Evolutionary conservation across 2,888 invertebrate genomes (phyloP).

Genomic region (Drosophila testacea): DNA sequence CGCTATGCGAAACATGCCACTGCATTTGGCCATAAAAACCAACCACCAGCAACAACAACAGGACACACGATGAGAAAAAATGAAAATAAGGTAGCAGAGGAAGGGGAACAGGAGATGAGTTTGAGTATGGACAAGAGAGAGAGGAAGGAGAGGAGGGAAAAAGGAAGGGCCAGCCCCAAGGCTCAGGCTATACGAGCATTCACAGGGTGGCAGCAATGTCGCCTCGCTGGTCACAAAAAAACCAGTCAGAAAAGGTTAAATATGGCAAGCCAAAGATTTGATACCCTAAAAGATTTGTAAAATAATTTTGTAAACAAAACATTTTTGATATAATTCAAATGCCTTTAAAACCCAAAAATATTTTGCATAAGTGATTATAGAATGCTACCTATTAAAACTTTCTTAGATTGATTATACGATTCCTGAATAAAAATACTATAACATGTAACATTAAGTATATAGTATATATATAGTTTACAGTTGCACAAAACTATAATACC

Average conservation of each 20-base stretch:
- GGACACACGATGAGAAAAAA: conserved; percentile 1
- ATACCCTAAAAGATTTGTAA: too few species aligned
- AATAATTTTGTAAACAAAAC: conserved; percentile 4
- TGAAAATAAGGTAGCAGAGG: background rate
- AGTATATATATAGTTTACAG: too few species aligned
- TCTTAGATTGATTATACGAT: too few species aligned
- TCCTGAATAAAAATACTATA: too few species aligned
- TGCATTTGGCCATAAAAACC: conserved; percentile 70
- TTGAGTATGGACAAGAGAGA: background rate
- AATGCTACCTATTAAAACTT: too few species aligned
- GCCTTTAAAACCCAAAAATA: too few species aligned
- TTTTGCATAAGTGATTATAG: too few species aligned
- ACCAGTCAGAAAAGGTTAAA: too few species aligned
- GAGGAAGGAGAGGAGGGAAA: background rate
- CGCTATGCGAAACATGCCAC: conserved; percentile 73
- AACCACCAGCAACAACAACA: conserved; percentile 17
- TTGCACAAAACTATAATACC: too few species aligned
- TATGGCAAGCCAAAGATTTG: too few species aligned
- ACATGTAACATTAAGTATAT: too few species aligned
- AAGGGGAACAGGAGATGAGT: conserved; percentile 4
- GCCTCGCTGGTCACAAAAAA: conserved; percentile 43
- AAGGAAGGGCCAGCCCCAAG: conserved; percentile 19
- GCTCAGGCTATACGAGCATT: conserved; percentile 38
- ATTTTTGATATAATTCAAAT: too few species aligned
- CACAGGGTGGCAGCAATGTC: conserved; percentile 46